Evolutionary conservation across 2,113 vertebrate species (phyloP), one percentile per base, ranked within the genome.

Genomic region (Nyctibius bracteatus): DNA sequence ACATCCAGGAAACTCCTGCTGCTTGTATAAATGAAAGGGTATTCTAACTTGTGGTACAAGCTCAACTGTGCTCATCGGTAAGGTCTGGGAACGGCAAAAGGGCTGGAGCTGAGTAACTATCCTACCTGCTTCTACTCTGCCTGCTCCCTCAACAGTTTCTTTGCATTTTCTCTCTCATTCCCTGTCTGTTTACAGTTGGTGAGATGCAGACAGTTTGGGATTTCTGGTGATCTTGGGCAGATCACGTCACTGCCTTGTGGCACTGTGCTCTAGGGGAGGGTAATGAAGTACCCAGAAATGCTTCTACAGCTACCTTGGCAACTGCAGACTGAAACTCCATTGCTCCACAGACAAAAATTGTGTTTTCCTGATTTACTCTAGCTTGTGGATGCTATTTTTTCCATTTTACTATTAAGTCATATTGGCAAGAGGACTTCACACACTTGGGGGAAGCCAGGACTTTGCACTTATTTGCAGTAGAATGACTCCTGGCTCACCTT

Each of bases 31-130:
- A 41, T 2, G 1, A n/a, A n/a, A n/a, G 16, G 10, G 21, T 78
- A 15, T 66, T 44, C 21, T 1, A 0, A 19, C 12, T 58, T n/a
- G 0, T 0, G 1, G 65, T 44, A 72, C 54, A 67, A 82, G 8
- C 11, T 72, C 14, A n/a, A 0, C 14, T 83, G 63, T 72, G 14
- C 17, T 75, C 39, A 47, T 86, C 21, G 44, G 7, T 43, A 24
- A 27, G 11, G 13, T 24, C 28, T 44, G 39, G 22, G 55, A 71
- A 20, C 35, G 41, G 66, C 25, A 28, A 59, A 71, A 88, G 14
- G 9, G 3, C 39, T 84, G 25, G 33, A 87, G 14, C 1, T 51
- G 33, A 19, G 20, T 65, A 43, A 43, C 47, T 28, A 4, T 3
- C 8, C 28, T 30, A 49, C 8, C 8, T 57, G 17, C 10, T 81